Evolutionary conservation across 2,797 vertebrate genomes (phyloP), one percentile per base, ranked within the genome.

Genomic region (Manis pentadactyla): DNA sequence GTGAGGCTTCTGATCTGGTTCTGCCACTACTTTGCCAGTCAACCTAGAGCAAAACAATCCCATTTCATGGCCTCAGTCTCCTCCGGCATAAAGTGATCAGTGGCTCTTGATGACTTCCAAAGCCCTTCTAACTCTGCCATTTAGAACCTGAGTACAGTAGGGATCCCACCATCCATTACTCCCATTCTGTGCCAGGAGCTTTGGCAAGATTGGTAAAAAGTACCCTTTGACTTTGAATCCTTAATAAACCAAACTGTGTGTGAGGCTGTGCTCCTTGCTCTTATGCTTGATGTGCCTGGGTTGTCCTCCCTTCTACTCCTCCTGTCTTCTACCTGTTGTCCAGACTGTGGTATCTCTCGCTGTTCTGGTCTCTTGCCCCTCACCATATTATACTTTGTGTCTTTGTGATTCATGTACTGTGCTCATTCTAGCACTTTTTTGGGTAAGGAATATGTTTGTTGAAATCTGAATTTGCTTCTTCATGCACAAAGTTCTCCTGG

Each of bases 371-470:
- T 92, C 61, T 86, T 53, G 27, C 61, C 68, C 53, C 25, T 78
- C 82, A 57, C 19, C 31, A 23, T 73, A 63, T 79, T 87, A 68
- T 92, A 66, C 77, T 81, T 93, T 87, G 51, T 91, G 19, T 89
- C 46, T 84, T 87, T 97, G 34, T 94, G 69, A 61, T 73, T 92
- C 31, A 68, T 49, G 25, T 42, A 82, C 15, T 93, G 9, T 73
- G 34, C 29, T 92, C 57, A 89, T 94, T 86, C 18, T 59, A 34
- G 25, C 82, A 68, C 49, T 69, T 92, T 95, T 63, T 93, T 92
- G 49, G 57, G 21, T 23, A 90, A 74, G 29, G 27, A 92, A 15
- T 46, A 0, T 71, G 25, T 95, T 71, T 87, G 34, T 92, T 93
- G 9, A 49, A 92, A 63, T 84, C 37, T 93, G 37, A 95, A 73